Evolutionary conservation across 2,797 vertebrate genomes (phyloP), one percentile per base, ranked within the genome.

Genomic region (Dipus sagitta): DNA sequence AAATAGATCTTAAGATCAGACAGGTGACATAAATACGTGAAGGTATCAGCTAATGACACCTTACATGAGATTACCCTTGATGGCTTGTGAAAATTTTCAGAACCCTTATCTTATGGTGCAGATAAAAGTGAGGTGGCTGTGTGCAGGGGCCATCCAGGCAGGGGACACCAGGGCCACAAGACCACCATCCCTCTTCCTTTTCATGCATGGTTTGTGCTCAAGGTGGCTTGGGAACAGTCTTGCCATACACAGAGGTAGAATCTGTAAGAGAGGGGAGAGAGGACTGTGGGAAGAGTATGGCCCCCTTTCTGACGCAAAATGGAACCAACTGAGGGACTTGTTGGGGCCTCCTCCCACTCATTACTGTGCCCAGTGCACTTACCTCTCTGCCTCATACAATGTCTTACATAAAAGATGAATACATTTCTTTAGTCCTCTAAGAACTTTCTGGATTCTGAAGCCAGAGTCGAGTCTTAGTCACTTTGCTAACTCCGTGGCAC

Each of bases 61-160:
- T 54, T 26, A 23, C 17, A 9, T 34, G 30, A 88, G 24, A 84
- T 90, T 84, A 32, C 30, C 30, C 17, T 77, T 52, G 28, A 23
- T 86, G 47, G 9, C 54, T 80, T 87, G 30, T 58, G 15, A 71
- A 80, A 76, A 42, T 88, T 94, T 93, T 92, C 79, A 83, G 65
- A 79, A 82, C 10, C 67, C 24, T 74, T 8, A 54, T 42, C 81
- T 86, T 47, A 14, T 11, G 42, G n/a, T 28, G 28, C 4, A 89
- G 62, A 26, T 77, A 38, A 70, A 95, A 81, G 38, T 78, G 42
- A 79, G n/a, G 38, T 65, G 34, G 4, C 18, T 54, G 15, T 30
- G 28, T 38, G 4, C 3, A 38, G 76, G 13, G 18, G 26, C 65
- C n/a, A n/a, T 18, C 68, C 6, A 4, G 68, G 34, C 75, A 74